Evolutionary conservation across 2,888 invertebrate species (phyloP), one percentile per base, ranked within the genome.

Genomic region (Amphipoea lucens): DNA sequence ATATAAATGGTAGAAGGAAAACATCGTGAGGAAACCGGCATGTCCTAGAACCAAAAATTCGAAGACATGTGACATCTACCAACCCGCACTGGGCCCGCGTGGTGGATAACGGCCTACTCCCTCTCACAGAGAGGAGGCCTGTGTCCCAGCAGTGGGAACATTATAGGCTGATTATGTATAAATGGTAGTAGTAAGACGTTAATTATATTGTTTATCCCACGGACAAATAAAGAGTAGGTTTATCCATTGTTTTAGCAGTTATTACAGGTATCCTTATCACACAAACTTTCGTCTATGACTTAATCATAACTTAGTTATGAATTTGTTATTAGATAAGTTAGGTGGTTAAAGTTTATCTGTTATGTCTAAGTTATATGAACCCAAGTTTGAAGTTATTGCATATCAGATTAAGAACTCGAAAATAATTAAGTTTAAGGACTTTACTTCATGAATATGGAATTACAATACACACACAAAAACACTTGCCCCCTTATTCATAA

Each of bases 301-400:
- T 12, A 84, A 71, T 74, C 29, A 65, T 48, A 84, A 81, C 77
- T 81, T 36, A 67, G 73, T 73, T 75, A 60, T 69, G 72, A 79
- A 75, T 75, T 84, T 45, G 67, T 83, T 83, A 84, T 74, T 70
- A 57, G 48, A 73, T 81, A 76, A 83, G 76, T 84, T 80, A 76
- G 63, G 62, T 72, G 66, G 74, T 81, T 81, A 74, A 75, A 83
- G 70, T 84, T 81, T 84, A 48, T 75, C 72, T 71, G 74, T 81
- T 81, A 81, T 54, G 67, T 65, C 77, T 71, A 76, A 84, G 73
- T 74, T 75, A 29, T 76, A 60, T 68, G 57, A 68, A 60, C 60
- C 40, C 20, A 67, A 81, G 40, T 81, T 85, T 40, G n/a, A 67
- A 68, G 54, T 74, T 68, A 65, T 70, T 72, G 29, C 42, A 62